Base-by-base conservation (phyloP, 2,113 vertebrate genomes). In the Fukomys damarensis region DNA sequence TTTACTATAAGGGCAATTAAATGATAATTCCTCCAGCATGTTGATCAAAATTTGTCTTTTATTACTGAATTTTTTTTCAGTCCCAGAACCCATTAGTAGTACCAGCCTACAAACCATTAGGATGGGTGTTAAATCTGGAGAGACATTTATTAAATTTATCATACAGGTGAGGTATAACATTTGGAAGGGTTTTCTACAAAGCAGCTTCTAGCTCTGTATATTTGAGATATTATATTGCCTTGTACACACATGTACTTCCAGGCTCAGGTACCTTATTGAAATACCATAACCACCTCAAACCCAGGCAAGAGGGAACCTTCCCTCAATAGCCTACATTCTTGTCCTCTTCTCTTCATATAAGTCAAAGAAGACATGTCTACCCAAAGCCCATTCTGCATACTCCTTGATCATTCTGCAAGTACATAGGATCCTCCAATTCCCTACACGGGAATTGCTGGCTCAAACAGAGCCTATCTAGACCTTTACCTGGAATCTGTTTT, bases 1-100 rank as follows among this genome's bases (percentile, higher is more conserved):
- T 96, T 89, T 79, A 63, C 66, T 66, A 38, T 4, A 72, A n/a
- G 82, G 28, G 59, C 94, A 95, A 74, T 24, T 83, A 22, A 90
- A 91, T 86, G 52, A 85, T 56, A 72, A 80, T 86, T 80, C n/a
- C 41, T 85, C 41, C 54, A 76, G 24, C 13, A n/a, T 46, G 19
- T 72, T 93, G 61, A 56, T 83, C 54, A 86, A 91, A 96, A 14
- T 59, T 68, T 86, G 24, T 20, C 41, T 86, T 83, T 91, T 63
- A 72, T 70, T 63, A 76, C 9, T 59, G 38, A 86, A 54, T 79
- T 3, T 28, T 41, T 76, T 74, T 88, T 86, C 8, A n/a, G 46
- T 88, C 68, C 59, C 89, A 83, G 41, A 85, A 85, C 70, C 90
- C 89, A 95, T 87, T 65, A 72, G 46, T 66, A 19, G 10, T 46